A percentile compares a stretch with the other conserved stretches of the same genome.
Evolutionary conservation across 1,140 invertebrate genomes (phyloP).

Genomic region (Nasonia giraulti): DNA sequence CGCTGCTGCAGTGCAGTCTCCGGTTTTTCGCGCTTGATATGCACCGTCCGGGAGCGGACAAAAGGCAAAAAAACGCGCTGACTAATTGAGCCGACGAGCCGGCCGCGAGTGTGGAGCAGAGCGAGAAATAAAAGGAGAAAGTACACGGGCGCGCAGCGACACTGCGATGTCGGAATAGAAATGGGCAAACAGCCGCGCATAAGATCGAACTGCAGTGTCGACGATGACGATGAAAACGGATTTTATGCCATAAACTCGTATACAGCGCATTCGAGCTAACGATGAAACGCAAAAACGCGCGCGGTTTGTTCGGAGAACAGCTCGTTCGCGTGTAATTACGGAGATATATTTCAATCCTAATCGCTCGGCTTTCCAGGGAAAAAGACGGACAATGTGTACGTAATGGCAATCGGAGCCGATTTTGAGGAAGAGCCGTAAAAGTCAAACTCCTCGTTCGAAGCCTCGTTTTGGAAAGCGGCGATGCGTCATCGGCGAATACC

Average conservation of each 20-base stretch:
- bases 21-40: background rate
- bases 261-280: too few relatives aligned
- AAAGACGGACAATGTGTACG: background rate
- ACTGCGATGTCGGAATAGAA: slow-evolving; percentile 18
- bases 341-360: background rate
- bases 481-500: background rate
- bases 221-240: background rate
- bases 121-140: slow-evolving; percentile 17
- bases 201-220: background rate
- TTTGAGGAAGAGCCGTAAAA: background rate
- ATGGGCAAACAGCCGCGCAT: background rate
- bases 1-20: background rate
- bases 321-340: background rate
- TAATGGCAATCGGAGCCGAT: background rate
- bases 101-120: too few relatives aligned
- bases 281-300: too few relatives aligned
- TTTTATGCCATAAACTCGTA: background rate
- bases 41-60: too few relatives aligned
- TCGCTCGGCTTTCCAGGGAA: background rate
- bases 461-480: background rate
- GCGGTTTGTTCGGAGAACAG: background rate
- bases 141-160: background rate
- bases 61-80: background rate
- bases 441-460: background rate
- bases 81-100: slow-evolving; percentile 12